Evolutionary conservation across 1,140 invertebrate genomes (phyloP), one percentile per base, ranked within the genome.

Genomic region (Anagrus nilaparvatae): DNA sequence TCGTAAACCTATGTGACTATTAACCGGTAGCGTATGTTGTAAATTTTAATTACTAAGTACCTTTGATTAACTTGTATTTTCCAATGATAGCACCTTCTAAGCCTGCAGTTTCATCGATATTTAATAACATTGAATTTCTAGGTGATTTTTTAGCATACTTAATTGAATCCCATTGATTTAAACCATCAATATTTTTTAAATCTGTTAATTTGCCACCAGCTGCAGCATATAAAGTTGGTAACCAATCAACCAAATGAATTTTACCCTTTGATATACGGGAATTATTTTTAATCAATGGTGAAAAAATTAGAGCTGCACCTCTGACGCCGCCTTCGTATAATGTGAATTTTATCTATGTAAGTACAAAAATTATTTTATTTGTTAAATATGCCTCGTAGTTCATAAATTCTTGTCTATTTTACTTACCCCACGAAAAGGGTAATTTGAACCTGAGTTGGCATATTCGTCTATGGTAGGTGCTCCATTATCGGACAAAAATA

Each of bases 301-400:
- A 77, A 76, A 79, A 81, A 13, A 85, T 60, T 19, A 79, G 71
- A 0, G 73, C 75, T 0, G 73, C 65, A 10, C 73, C 77, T 47
- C 79, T 59, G 0, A 83, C 74, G 1, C 80, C 81, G 5, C 82
- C 82, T 59, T 84, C 81, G 73, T 78, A 84, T 14, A 83, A 48
- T 2, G 78, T 79, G 40, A 74, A 74, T 54, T 84, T 84, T 4
- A 76, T 71, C 78, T 80, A 38, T n/a, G n/a, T n/a, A n/a, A n/a
- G n/a, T n/a, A n/a, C n/a, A n/a, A n/a, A n/a, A n/a, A n/a, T n/a
- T n/a, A n/a, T n/a, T n/a, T n/a, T n/a, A n/a, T n/a, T n/a, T n/a
- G n/a, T n/a, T n/a, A n/a, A n/a, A n/a, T n/a, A n/a, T n/a, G n/a
- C n/a, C n/a, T n/a, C n/a, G n/a, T n/a, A n/a, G n/a, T n/a, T n/a